Base-by-base conservation (phyloP, 2,888 invertebrate species). In the Chrysolina haemoptera region DNA sequence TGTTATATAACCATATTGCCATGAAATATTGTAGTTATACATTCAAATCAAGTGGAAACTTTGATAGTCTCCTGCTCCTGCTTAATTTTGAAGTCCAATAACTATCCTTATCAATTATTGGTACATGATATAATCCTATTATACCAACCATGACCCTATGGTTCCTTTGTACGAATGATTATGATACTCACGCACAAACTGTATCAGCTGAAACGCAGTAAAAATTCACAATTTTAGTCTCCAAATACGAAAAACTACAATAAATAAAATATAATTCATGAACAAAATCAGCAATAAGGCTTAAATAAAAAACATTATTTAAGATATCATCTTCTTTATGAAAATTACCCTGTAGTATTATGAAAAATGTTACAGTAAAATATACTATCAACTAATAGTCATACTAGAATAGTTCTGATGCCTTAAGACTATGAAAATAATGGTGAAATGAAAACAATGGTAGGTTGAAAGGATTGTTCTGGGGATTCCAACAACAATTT, bases 311-410 rank as follows among this genome's bases (percentile, higher is more conserved):
- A 53, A 9, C 16, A 20, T 53, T 18, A 22, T 27, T 59, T 59
- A 12, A 59, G 22, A 22, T 9, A 59, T 59, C 12, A 59, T 59
- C 12, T 27, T 18, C 12, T 67, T 67, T 40, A 53, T 67, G 43
- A 40, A 67, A 67, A 67, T 67, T 67, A 67, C 67, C 67, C 53
- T 67, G 55, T 67, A 46, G 50, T 53, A n/a, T 40, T 16, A 50
- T 40, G 20, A 67, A 50, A n/a, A 10, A n/a, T 41, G 18, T 27
- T 27, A 66, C 66, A 55, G n/a, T 40, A 10, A 66, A 53, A 27
- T 59, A 35, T 59, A 22, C n/a, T 12, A 59, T 35, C 8, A 59
- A 27, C 59, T 0, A 27, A 59, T 50, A 50, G 14, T 55, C 55
- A 55, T 22, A 55, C 18, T 14, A 20, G 20, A 55, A 55, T 5